Evolutionary conservation across 2,113 vertebrate genomes (phyloP).

Genomic region (Limnothrissa miodon): DNA sequence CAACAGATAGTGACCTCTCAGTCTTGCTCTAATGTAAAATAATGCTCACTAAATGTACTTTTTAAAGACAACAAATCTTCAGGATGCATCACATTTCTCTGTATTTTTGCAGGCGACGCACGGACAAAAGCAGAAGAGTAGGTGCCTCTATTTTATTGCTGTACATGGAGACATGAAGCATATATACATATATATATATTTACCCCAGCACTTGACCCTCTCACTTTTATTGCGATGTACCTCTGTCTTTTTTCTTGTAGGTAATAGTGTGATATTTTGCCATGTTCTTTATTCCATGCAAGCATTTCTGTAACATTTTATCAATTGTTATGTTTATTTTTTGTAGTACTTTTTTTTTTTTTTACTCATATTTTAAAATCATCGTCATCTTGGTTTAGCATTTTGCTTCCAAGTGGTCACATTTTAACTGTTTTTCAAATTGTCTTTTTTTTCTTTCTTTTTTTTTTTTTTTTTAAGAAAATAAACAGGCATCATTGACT

Average conservation of each 20-base stretch:
- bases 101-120: constrained; percentile 78
- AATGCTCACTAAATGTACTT: constrained; percentile 77
- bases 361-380: constrained; percentile 67
- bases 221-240: constrained; percentile 78
- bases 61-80: constrained; percentile 65
- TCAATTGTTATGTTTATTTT: constrained; percentile 68
- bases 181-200: constrained; percentile 76
- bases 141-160: constrained; percentile 80
- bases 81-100: constrained; percentile 73
- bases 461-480: constrained; percentile 72
- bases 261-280: constrained; percentile 76
- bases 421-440: constrained; percentile 74
- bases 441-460: no score
- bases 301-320: constrained; percentile 75
- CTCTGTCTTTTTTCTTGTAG: constrained; percentile 77
- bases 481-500: constrained; percentile 78
- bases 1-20: constrained; percentile 81
- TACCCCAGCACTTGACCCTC: constrained; percentile 81
- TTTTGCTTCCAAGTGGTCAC: constrained; percentile 75
- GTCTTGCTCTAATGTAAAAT: constrained; percentile 77
- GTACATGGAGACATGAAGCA: constrained; percentile 77
- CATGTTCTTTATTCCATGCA: constrained; percentile 79
- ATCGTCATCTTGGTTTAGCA: constrained; percentile 75
- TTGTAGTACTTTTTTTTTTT: constrained; percentile 67
- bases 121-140: constrained; percentile 70